These are phyloP conservation scores for Podabrus alpinus DNA, from an alignment of 2,888 invertebrate genomes.

Conservation along the genomic window DNA sequence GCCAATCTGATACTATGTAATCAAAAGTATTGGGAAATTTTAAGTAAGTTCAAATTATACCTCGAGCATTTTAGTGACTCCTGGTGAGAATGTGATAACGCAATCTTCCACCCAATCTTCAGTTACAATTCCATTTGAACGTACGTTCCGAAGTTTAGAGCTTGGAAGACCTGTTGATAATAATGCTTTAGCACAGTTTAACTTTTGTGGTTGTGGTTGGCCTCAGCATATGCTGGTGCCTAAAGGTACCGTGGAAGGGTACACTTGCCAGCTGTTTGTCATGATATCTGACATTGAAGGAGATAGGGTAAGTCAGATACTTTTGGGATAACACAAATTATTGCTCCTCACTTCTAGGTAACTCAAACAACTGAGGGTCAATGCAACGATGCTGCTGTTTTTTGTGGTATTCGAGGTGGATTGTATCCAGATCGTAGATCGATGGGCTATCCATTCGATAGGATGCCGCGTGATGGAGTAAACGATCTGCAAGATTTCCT, in stretches of 20 bases:
- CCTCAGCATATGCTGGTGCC: conserved; percentile 78
- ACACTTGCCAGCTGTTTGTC: conserved; percentile 67
- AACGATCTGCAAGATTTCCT: conserved; percentile 68
- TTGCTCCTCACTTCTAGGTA: conserved; percentile 48
- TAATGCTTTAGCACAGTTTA: conserved; percentile 61
- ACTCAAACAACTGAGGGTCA: conserved; percentile 59
- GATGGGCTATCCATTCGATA: conserved; percentile 86
- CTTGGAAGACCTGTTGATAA: conserved; percentile 60
- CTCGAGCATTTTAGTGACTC: conserved; percentile 57
- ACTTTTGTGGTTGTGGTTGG: conserved; percentile 87
- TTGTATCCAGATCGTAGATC: conserved; percentile 79
- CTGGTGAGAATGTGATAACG: conserved; percentile 67
- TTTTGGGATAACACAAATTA: background rate
- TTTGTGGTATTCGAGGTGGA: conserved; percentile 77
- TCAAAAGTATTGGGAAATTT: no score
- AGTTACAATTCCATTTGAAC: conserved; percentile 79
- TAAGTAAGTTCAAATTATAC: background rate
- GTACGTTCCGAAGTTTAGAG: conserved; percentile 74
- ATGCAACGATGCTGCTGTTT: conserved; percentile 77
- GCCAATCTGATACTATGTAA: no score
- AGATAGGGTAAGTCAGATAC: conserved; percentile 60
- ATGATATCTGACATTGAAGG: conserved; percentile 72
- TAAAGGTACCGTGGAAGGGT: conserved; percentile 68
- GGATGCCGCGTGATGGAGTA: conserved; percentile 63
- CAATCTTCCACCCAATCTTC: conserved; percentile 71